Base-by-base conservation (phyloP, 2,797 vertebrate genomes). In the Chelon labrosus region DNA sequence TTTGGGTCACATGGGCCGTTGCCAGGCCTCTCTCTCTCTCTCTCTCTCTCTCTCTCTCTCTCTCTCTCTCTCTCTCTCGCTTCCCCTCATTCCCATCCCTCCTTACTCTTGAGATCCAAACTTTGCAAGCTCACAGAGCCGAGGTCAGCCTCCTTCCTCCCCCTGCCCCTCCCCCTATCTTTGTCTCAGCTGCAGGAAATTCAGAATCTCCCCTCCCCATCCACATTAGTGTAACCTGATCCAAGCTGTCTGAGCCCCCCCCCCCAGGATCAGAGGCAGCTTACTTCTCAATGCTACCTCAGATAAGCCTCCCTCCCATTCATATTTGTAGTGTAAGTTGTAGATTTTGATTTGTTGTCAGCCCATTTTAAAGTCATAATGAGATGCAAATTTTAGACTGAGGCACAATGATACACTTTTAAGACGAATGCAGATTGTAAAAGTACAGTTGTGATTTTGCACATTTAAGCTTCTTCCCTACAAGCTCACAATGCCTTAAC, bases 161-260 rank as follows among this genome's bases (percentile, higher is more conserved):
- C 0, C 8, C 44, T 51, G 27, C 55, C 22, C 27, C 38, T 0
- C 56, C 17, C 39, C 19, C 39, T 31, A 64, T 19, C 67, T 67
- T 41, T 27, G 59, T 82, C 79, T 76, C 76, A 77, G 68, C 83
- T 62, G 62, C 69, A 85, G 80, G 80, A 89, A 71, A 72, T 69
- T 50, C 46, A 31, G 47, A 63, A 78, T 82, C 62, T 82, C 66
- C 17, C 67, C 78, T 37, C 73, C 35, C 44, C 12, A 10, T 51
- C 76, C 72, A 80, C 72, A 83, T 84, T 76, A 85, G 77, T 76
- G 89, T 87, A 93, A 91, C 84, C 75, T 80, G 88, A 91, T 74
- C 85, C 52, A 14, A 0, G 39, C 16, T 19, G 77, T 54, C 78
- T 37, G 71, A 79, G 50, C 76, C 85, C 80, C 66, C 68, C 49